phyloP scores from a whole-genome alignment of 1,140 invertebrate species.

The Lasioglossum albipes region DNA sequence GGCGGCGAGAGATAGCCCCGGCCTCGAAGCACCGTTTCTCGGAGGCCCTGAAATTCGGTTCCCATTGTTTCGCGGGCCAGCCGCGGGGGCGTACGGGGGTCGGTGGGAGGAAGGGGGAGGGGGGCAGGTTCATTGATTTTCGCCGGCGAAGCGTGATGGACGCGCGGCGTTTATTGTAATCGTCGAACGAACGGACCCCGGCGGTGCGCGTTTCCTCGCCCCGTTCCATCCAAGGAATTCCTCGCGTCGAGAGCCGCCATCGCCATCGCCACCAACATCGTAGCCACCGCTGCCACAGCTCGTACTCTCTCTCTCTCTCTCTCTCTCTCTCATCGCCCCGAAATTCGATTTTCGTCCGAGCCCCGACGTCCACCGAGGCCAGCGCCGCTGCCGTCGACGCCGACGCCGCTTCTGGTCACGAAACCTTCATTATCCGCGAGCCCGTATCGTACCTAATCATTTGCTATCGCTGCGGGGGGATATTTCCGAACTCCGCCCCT shows the following conservation, averaged over 20 bases:
- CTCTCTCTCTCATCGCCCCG: background rate
- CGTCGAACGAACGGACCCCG: constrained; percentile 24
- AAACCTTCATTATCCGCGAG: constrained; percentile 4
- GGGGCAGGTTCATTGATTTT: constrained; percentile 42
- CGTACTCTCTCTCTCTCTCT: too few relatives aligned
- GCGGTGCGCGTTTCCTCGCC: background rate
- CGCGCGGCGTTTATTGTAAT: constrained; percentile 49
- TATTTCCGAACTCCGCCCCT: background rate
- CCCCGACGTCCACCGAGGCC: background rate
- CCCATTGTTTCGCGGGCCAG: constrained; percentile 42
- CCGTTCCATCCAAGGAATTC: constrained; percentile 31
- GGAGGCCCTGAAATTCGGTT: constrained; percentile 34
- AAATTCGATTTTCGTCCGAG: constrained; percentile 48
- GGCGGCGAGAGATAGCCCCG: background rate
- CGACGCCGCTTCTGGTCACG: constrained; percentile 10
- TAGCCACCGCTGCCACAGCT: too few relatives aligned
- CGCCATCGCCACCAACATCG: too few relatives aligned
- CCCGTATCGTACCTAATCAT: constrained; percentile 9
- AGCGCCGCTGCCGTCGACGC: background rate
- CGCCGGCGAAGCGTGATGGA: constrained; percentile 41
- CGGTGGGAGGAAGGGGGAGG: background rate
- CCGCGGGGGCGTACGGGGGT: background rate
- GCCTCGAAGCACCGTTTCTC: constrained; percentile 1
- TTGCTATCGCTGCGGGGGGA: background rate
- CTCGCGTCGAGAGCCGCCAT: background rate